These are phyloP conservation scores for Amblyjoppa fuscipennis DNA, from an alignment of 2,888 invertebrate species.

Conservation along the genomic window DNA sequence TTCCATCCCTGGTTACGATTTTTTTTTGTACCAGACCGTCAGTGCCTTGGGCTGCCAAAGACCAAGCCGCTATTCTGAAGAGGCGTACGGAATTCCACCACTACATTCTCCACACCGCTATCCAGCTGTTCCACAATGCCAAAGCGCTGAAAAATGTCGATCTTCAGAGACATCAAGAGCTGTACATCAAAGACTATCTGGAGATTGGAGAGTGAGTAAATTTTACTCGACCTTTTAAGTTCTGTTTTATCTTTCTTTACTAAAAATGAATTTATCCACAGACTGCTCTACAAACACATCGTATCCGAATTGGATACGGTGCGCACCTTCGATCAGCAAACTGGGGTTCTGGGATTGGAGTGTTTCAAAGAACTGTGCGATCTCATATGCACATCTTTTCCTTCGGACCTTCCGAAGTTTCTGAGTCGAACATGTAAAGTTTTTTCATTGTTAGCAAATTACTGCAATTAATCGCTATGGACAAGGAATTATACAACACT, in stretches of 20 bases:
- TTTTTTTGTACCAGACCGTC: slow-evolving; percentile 83
- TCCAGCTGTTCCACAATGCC: slow-evolving; percentile 83
- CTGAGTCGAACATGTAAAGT: slow-evolving; percentile 84
- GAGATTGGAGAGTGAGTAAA: slow-evolving; percentile 82
- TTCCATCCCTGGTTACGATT: not conserved
- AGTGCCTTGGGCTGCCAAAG: slow-evolving; percentile 86
- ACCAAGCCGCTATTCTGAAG: slow-evolving; percentile 86
- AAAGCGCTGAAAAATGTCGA: slow-evolving; percentile 82
- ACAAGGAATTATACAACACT: not conserved
- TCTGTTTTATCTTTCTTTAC: not conserved
- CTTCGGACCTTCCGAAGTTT: slow-evolving; percentile 84
- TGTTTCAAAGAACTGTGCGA: slow-evolving; percentile 86
- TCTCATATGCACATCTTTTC: slow-evolving; percentile 79
- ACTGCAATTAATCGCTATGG: not conserved
- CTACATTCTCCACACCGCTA: slow-evolving; percentile 86
- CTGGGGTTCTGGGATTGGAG: slow-evolving; percentile 87
- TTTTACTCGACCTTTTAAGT: not conserved
- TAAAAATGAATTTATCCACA: slow-evolving; percentile 69
- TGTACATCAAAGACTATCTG: slow-evolving; percentile 80
- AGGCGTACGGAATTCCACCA: slow-evolving; percentile 87
- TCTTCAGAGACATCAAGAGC: slow-evolving; percentile 75
- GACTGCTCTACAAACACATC: slow-evolving; percentile 81
- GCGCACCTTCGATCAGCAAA: slow-evolving; percentile 87
- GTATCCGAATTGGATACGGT: slow-evolving; percentile 86
- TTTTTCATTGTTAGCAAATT: not conserved